phyloP scores from a whole-genome alignment of 2,888 invertebrate genomes.

The Leptogaster cylindrica region DNA sequence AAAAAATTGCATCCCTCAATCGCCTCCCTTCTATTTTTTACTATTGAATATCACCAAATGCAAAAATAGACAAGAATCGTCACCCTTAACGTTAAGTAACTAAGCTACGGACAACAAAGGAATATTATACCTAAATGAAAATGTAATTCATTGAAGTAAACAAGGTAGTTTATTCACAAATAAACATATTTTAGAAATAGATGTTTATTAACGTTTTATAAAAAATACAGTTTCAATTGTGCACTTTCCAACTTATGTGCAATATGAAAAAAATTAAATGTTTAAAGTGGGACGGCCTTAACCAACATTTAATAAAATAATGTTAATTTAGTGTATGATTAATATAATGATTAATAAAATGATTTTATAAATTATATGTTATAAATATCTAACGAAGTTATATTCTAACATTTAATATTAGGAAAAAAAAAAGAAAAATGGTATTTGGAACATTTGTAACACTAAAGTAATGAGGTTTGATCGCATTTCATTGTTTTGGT shows the following conservation, averaged over 20 bases:
- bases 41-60: too few relatives aligned
- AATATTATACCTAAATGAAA: too few relatives aligned
- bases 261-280: constrained; percentile 8
- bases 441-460: constrained; percentile 17
- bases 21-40: too few relatives aligned
- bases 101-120: too few relatives aligned
- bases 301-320: constrained; percentile 8
- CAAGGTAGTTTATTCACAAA: too few relatives aligned
- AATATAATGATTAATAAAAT: constrained; percentile 11
- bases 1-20: too few relatives aligned
- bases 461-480: constrained; percentile 20
- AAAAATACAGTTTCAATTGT: not conserved
- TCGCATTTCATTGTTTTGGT: constrained; percentile 20
- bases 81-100: too few relatives aligned
- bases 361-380: constrained; percentile 29
- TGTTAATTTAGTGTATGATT: not conserved
- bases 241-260: not conserved
- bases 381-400: constrained; percentile 27
- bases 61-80: too few relatives aligned
- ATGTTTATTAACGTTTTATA: constrained; percentile 29
- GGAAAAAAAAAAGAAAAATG: constrained; percentile 1
- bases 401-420: constrained; percentile 20
- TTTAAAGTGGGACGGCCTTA: constrained; percentile 28
- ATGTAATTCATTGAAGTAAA: too few relatives aligned
- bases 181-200: constrained; percentile 15